Evolutionary conservation across 2,888 invertebrate species (phyloP), one percentile per base, ranked within the genome.

Genomic region (Leistus spinibarbis): DNA sequence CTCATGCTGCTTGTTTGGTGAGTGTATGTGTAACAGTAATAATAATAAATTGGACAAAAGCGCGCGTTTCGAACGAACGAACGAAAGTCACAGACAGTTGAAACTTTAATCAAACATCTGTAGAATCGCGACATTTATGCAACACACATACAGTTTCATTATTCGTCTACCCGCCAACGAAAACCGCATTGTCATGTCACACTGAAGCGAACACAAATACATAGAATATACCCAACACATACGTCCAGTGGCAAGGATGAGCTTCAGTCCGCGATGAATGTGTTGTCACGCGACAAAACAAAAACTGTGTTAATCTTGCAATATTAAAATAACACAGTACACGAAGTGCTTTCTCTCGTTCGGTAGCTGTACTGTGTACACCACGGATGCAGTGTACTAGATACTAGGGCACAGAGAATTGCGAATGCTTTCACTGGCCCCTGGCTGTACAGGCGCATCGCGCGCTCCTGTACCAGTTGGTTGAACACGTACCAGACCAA

Each of bases 91-190:
- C 40, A 40, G 40, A 40, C 54, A 53, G 63, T 16, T 71, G 54
- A 54, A 69, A 69, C 5, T 71, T 71, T 71, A 71, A 71, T 71
- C 71, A 71, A 64, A 71, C 71, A 71, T 71, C 64, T 71, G 63
- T 63, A 70, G 62, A 40, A 17, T 54, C 63, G 22, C 64, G 63
- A 54, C 64, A 54, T 54, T 23, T 24, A 64, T 27, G 16, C 16
- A 69, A n/a, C 27, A 57, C 69, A 22, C 24, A 57, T 60, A 57
- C 69, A 71, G 54, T 71, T 71, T 71, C 71, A 71, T 71, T 68
- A 60, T 60, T 64, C 13, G 40, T 40, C 10, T 2, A 7, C 13
- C 40, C 13, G 40, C 40, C 40, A 40, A 40, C 40, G 60, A 57
- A 60, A 60, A 69, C 60, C 69, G 69, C 60, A 60, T 16, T 69